Evolutionary conservation across 1,140 invertebrate genomes (phyloP), one percentile per base, ranked within the genome.

Genomic region (Drosophila ambigua): DNA sequence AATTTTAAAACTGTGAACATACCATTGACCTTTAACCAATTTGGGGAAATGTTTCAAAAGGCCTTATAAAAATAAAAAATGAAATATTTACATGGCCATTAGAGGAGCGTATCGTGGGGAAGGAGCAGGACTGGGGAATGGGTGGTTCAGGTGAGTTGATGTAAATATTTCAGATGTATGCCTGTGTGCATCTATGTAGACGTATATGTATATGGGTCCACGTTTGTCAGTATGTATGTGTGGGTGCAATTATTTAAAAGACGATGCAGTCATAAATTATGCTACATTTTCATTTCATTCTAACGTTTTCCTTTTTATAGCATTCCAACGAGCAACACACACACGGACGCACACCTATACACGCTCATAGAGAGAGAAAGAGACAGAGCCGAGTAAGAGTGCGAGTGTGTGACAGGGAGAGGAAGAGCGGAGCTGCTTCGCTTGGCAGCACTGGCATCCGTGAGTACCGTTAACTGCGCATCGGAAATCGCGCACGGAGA

Each of bases 251-350:
- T 87, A 87, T 87, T 87, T 87, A 87, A 87, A 87, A 88, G 83
- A 82, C 79, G 84, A 87, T 87, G 82, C 75, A 88, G 83, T 68
- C 82, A 87, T 87, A 87, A 87, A 87, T 87, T 87, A 87, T 87
- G 82, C 83, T 87, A 87, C 82, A 87, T 87, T 87, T 87, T 87
- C 82, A 87, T 87, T 87, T 87, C 79, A 79, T 88, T 88, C 82
- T 87, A 87, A 87, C 79, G 83, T 65, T 87, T 87, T 83, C 83
- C 88, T 87, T 87, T 87, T 87, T 87, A 87, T 87, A 65, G 82
- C 82, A 87, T 87, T 87, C 82, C 82, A 82, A 73, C 83, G 79
- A 76, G 73, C 73, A 26, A 52, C 44, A 74, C 63, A 63, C 54
- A 66, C 76, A 59, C 50, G 72, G 61, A 61, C 43, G 49, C 45